Conservation (phyloP, 2,888 invertebrate genomes). For the Hypsopygia costalis region DNA sequence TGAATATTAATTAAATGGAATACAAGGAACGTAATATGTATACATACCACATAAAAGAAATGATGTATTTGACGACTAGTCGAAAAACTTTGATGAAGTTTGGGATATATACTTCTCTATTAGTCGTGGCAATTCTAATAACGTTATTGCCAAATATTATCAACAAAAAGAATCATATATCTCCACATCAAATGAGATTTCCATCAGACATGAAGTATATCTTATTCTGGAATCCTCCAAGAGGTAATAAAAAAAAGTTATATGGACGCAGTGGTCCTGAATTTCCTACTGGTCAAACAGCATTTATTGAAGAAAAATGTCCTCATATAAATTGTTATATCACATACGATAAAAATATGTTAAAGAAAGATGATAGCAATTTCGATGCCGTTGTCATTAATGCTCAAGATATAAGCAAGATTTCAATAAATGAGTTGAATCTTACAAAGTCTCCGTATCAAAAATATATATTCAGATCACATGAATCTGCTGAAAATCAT, state of each 20-base stretch:
- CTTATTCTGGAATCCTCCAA: conserved; percentile 47
- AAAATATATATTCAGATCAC: conserved; percentile 55
- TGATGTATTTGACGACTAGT: conserved; percentile 36
- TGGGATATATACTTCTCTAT: conserved; percentile 25
- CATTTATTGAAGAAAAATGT: conserved; percentile 59
- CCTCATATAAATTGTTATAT: conserved; percentile 57
- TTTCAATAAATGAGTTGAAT: conserved; percentile 30
- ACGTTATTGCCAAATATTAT: conserved; percentile 38
- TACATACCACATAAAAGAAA: conserved; percentile 44
- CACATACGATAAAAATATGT: conserved; percentile 44
- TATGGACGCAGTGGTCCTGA: conserved; percentile 21
- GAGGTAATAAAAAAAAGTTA: conserved; percentile 20
- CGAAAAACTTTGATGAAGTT: conserved; percentile 32
- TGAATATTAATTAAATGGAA: conserved; percentile 1
- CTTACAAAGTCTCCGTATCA: conserved; percentile 44
- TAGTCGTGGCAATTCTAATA: conserved; percentile 28
- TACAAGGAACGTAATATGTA: conserved; percentile 15
- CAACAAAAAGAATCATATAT: conserved; percentile 10
- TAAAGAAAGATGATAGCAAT: conserved; percentile 34
- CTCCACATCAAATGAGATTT: conserved; percentile 27
- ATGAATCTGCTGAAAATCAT: conserved; percentile 46
- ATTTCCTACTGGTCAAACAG: conserved; percentile 38
- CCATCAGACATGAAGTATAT: conserved; percentile 62
- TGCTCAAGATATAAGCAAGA: conserved; percentile 35
- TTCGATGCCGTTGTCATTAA: conserved; percentile 61